Evolutionary conservation across 2,113 vertebrate species (phyloP).

Genomic region (Lichenostomus cassidix): DNA sequence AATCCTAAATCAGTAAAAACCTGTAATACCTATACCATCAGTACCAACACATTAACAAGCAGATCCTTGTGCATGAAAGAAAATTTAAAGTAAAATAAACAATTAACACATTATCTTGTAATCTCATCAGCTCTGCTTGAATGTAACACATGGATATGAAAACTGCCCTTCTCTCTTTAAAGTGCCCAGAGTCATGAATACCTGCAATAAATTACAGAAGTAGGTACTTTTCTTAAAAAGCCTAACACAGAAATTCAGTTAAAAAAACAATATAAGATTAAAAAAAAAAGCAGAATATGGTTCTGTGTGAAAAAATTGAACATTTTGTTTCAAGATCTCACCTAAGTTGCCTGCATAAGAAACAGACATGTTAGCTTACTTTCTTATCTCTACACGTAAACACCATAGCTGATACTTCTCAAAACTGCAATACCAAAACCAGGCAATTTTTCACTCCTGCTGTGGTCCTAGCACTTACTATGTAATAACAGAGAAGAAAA

Average conservation of each 20-base stretch:
- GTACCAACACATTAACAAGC: background rate
- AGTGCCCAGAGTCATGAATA: background rate
- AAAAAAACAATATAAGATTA: background rate
- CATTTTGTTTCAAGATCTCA: background rate
- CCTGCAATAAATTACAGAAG: background rate
- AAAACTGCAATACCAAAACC: background rate
- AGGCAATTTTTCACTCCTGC: background rate
- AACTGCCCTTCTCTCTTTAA: background rate
- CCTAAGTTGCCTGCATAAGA: background rate
- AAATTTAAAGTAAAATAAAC: background rate
- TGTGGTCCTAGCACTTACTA: background rate
- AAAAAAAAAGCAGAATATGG: background rate
- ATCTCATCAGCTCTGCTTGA: background rate
- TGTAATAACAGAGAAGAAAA: background rate
- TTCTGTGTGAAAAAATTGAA: background rate
- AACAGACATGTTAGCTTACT: background rate
- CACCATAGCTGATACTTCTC: fast-evolving
- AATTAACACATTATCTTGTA: background rate
- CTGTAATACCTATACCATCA: background rate
- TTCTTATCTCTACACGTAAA: background rate
- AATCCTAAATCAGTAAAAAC: background rate
- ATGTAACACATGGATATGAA: background rate
- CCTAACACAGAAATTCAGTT: background rate
- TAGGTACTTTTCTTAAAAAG: background rate
- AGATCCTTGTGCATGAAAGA: background rate